Evolutionary conservation across 2,113 vertebrate species (phyloP), one percentile per base, ranked within the genome.

Genomic region (Microcebus griseorufus): DNA sequence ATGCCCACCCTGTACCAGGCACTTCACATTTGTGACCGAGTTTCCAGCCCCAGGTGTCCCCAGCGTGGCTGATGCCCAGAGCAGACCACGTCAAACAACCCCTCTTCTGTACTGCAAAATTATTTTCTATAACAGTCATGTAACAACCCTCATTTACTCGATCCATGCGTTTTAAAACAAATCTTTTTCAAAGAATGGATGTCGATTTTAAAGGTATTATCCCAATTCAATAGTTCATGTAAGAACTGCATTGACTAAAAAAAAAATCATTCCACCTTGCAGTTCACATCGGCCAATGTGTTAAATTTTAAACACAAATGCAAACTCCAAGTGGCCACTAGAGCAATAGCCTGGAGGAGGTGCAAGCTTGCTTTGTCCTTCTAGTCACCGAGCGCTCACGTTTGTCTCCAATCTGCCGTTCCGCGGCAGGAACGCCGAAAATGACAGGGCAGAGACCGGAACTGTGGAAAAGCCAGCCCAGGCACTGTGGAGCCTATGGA

Each of bases 11-110:
- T 12, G 7, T 2, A 3, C 60, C 42, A 37, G 45, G 64, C 42
- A 9, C 1, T 20, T 11, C 2, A 6, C 23, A 7, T 1, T 9
- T 42, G 0, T 4, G 20, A 18, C 9, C 23, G 32, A 6, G 1
- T 9, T 72, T 72, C 34, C 37, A 65, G 4, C 1, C 51, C 1
- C 17, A 10, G 42, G 79, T 22, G 0, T 0, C 8, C 39, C 78
- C 60, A 2, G 23, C 25, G 5, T 4, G 22, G 58, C 20, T 6
- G 37, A 20, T n/a, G 65, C 76, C 37, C 85, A 62, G 0, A 13
- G 62, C 13, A 65, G 17, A 32, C 3, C 3, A 12, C 7, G 18
- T 14, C 22, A n/a, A 25, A 65, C 12, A 29, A 45, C 20, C 39
- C 5, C 11, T 39, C 22, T 45, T 67, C 39, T 16, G 9, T n/a